These are phyloP conservation scores for Sinelater perroti DNA, from an alignment of 2,888 invertebrate species.

Conservation along the genomic window DNA sequence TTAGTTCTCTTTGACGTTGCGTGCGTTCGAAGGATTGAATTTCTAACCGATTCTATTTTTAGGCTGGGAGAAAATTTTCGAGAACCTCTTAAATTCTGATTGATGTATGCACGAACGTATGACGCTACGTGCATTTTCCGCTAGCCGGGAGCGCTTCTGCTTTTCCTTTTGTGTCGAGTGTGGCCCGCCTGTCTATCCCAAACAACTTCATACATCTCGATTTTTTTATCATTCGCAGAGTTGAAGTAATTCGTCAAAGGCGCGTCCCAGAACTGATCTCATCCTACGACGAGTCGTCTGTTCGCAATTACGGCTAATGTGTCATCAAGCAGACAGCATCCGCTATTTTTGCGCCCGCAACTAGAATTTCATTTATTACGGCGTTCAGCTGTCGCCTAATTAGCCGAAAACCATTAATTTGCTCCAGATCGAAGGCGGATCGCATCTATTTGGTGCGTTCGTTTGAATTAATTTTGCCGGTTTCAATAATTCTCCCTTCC, in stretches of 20 bases:
- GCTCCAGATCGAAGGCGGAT: slow-evolving; percentile 10
- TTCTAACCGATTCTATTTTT: slow-evolving; percentile 23
- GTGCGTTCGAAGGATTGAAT: slow-evolving; percentile 24
- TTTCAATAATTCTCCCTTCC: too few species aligned
- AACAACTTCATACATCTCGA: too few species aligned
- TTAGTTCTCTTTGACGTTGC: slow-evolving; percentile 12
- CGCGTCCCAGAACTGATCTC: neutral
- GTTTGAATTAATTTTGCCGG: too few species aligned
- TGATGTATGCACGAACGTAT: slow-evolving; percentile 13
- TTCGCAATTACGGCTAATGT: slow-evolving; percentile 3
- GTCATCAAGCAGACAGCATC: neutral
- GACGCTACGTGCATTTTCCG: slow-evolving; percentile 2
- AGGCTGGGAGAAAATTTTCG: slow-evolving; percentile 18
- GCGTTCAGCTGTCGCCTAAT: neutral
- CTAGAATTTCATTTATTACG: neutral
- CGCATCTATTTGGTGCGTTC: too few species aligned
- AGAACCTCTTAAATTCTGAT: slow-evolving; percentile 21
- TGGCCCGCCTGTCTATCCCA: neutral
- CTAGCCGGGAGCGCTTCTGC: neutral
- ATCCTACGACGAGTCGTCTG: neutral
- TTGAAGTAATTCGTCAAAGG: neutral
- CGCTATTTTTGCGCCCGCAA: slow-evolving; percentile 1
- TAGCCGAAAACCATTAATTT: slow-evolving; percentile 3
- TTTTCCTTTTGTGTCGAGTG: too few species aligned
- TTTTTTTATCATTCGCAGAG: too few species aligned